A percentile compares a stretch with the other conserved stretches of the same genome.
Conservation (phyloP, 2,797 vertebrate genomes). For the Garrulus glandarius region DNA sequence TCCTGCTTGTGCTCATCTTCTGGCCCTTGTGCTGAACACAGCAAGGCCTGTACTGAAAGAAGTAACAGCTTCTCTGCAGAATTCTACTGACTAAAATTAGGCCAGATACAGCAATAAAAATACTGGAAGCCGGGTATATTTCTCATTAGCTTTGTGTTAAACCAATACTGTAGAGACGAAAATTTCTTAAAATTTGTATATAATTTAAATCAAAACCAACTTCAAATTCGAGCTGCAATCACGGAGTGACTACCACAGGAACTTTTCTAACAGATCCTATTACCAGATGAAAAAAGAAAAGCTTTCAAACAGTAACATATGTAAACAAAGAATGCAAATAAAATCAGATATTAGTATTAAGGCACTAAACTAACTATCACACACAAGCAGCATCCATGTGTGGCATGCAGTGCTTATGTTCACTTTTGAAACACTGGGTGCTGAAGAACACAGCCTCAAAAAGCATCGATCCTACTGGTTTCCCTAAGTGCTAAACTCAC, state of each 20-base stretch:
- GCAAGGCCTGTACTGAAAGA: not conserved
- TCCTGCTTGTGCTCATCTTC: not conserved
- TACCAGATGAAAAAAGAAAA: not conserved
- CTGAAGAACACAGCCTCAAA: not conserved
- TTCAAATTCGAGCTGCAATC: not conserved
- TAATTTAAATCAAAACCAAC: not conserved
- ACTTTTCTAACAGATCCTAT: not conserved
- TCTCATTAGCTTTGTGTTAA: not conserved
- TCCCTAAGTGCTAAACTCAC: not conserved
- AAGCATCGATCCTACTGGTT: not conserved
- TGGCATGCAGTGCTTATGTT: not conserved
- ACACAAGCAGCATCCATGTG: not conserved
- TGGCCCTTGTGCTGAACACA: not conserved
- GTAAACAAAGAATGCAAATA: not conserved
- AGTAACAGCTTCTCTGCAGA: not conserved
- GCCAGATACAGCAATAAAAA: not conserved
- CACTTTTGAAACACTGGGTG: not conserved
- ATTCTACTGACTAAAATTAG: not conserved
- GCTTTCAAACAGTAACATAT: not conserved
- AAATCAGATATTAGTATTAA: not conserved
- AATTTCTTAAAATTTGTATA: not conserved
- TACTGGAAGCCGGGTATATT: not conserved
- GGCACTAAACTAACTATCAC: not conserved
- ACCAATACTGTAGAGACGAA: fast-evolving
- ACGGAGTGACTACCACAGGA: fast-evolving